These are phyloP conservation scores for Molorchus minor DNA, from an alignment of 2,888 invertebrate species.

Conservation along the genomic window DNA sequence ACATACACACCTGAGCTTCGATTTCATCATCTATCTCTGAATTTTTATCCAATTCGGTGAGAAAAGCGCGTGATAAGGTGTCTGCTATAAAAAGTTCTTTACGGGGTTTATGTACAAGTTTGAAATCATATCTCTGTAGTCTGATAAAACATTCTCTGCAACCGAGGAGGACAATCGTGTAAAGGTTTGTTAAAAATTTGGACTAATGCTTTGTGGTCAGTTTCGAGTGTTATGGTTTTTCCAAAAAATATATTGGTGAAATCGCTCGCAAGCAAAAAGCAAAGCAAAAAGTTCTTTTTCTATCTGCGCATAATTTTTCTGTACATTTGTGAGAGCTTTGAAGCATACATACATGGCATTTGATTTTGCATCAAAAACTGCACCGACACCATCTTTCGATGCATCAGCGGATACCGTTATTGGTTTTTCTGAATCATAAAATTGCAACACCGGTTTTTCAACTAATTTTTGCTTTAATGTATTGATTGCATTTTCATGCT, in stretches of 20 bases:
- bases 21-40: neutral
- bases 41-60: neutral
- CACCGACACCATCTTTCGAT: neutral
- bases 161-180: neutral
- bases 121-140: neutral
- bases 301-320: neutral
- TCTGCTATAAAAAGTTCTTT: constrained; percentile 15
- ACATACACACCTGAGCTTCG: neutral
- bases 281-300: constrained; percentile 1
- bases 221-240: constrained; percentile 4
- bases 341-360: neutral
- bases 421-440: neutral
- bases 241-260: constrained; percentile 3
- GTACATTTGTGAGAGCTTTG: constrained; percentile 2
- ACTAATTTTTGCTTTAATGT: too few species aligned
- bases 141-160: constrained; percentile 4
- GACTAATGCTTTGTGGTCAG: constrained; percentile 9
- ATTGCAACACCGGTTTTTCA: neutral
- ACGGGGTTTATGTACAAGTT: constrained; percentile 1
- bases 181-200: constrained; percentile 2
- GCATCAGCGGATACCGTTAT: neutral
- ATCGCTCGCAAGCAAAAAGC: neutral
- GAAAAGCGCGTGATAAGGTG: neutral
- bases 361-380: neutral
- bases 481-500: neutral